Evolutionary conservation across 1,140 invertebrate genomes (phyloP).

Genomic region (Charaxes varanes): DNA sequence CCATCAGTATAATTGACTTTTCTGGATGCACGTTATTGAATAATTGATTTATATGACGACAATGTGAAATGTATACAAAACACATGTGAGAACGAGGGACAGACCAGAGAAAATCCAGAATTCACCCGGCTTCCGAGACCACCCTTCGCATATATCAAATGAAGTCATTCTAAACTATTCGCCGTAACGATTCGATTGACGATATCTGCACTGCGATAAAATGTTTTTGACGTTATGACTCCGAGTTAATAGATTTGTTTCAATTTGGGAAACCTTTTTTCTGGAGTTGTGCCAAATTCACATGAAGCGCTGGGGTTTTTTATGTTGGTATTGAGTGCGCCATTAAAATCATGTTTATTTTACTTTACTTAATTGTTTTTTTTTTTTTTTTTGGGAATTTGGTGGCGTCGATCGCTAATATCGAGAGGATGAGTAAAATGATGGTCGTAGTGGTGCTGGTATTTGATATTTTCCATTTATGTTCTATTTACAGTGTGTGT

Average conservation of each 20-base stretch:
- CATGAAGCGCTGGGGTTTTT: slow-evolving; percentile 23
- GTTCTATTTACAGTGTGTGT: too few relatives aligned
- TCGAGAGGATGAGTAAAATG: too few relatives aligned
- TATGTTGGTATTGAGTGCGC: slow-evolving; percentile 16
- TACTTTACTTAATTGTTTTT: too few relatives aligned
- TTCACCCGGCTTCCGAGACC: slow-evolving; percentile 42
- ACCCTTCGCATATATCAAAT: slow-evolving; percentile 61
- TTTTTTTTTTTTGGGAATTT: slow-evolving; percentile 1
- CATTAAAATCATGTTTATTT: slow-evolving; percentile 11
- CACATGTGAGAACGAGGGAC: slow-evolving; percentile 38
- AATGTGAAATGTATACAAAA: slow-evolving; percentile 44
- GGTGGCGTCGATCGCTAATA: too few relatives aligned
- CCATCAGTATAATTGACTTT: slow-evolving; percentile 5
- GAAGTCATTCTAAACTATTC: slow-evolving; percentile 69
- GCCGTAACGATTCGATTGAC: slow-evolving; percentile 58
- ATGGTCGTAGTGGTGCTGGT: too few relatives aligned
- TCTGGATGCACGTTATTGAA: slow-evolving; percentile 6
- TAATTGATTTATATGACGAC: slow-evolving; percentile 41
- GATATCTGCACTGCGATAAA: slow-evolving; percentile 36
- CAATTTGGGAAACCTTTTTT: slow-evolving; percentile 22
- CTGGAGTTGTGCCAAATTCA: slow-evolving; percentile 28
- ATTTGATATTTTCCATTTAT: too few relatives aligned
- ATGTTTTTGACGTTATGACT: slow-evolving; percentile 38
- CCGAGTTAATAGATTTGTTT: slow-evolving; percentile 31
- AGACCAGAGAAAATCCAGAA: slow-evolving; percentile 24